Conservation (phyloP, 2,797 vertebrate genomes). For the Prionace glauca region DNA sequence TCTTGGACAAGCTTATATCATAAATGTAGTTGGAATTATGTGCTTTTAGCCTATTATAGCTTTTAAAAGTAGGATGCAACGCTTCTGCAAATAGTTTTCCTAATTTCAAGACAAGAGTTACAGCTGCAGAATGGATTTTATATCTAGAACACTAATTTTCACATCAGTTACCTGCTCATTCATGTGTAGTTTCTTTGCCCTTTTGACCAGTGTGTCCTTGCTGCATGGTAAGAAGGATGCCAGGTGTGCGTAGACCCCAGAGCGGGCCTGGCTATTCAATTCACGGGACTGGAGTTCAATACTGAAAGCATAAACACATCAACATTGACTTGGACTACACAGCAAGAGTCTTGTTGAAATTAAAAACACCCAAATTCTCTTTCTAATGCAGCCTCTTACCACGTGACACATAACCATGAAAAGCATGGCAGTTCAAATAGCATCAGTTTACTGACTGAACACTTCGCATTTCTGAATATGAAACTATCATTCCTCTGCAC, state of each 20-base stretch:
- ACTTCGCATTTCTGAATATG: not conserved
- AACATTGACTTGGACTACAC: slow-evolving; percentile 40
- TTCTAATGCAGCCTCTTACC: not conserved
- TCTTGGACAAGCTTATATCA: not conserved
- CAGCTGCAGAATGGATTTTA: not conserved
- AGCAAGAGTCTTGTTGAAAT: not conserved
- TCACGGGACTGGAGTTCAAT: slow-evolving; percentile 78
- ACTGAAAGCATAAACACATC: slow-evolving; percentile 54
- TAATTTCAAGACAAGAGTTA: not conserved
- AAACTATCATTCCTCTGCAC: not conserved
- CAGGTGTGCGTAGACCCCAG: slow-evolving; percentile 77
- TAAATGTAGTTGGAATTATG: not conserved
- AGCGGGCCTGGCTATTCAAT: slow-evolving; percentile 66
- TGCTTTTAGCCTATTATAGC: not conserved
- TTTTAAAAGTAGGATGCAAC: not conserved
- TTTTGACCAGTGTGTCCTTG: slow-evolving; percentile 77
- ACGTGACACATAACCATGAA: not conserved
- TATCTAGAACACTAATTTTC: not conserved
- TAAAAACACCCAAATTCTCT: not conserved
- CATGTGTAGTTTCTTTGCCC: slow-evolving; percentile 72
- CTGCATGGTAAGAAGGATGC: slow-evolving; percentile 84
- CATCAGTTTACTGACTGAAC: no score
- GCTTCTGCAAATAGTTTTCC: not conserved
- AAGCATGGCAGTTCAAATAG: not conserved
- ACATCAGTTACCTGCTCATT: slow-evolving; percentile 56